Base-by-base conservation (phyloP, 2,797 vertebrate species). In the Arrhamphus sclerolepis region DNA sequence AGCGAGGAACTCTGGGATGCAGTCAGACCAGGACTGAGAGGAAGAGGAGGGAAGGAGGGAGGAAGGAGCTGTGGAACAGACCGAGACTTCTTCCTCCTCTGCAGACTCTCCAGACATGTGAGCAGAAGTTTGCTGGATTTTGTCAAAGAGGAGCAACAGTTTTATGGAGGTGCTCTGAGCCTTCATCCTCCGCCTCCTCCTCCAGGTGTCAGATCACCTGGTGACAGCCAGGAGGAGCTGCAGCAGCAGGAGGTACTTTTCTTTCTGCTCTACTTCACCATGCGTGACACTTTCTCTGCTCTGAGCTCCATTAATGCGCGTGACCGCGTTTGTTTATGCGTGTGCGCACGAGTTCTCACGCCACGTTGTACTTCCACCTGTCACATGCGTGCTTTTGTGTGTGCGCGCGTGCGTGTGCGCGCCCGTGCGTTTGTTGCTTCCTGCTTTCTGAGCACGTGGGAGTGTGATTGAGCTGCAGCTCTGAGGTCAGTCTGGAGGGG, bases 231-330 rank as follows among this genome's bases (percentile, higher is more conserved):
- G 54, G 75, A 77, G 63, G 40, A 62, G 56, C 71, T 44, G 73
- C 24, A 46, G 66, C 46, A 24, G 62, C 60, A 46, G 60, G 47
- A 57, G 60, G 70, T 62, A 28, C 17, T 63, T 43, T 62, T 8
- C 55, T 72, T 80, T 85, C 70, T 81, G 75, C 78, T 85, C 80
- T 75, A 75, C 70, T 81, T 85, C 75, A 56, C 79, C 62, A 46
- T 71, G 81, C 67, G 60, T 78, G 81, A 66, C 56, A 59, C 52
- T 47, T 67, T 56, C 56, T 60, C 42, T 52, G 75, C 44, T 51
- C 56, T 17, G 65, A 19, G n/a, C 31, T 2, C 11, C 11, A 34
- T 10, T 34, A 34, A 11, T 34, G 9, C 28, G 28, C 26, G 26
- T 8, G 28, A n/a, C n/a, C 28, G 31, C 2, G 31, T 16, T 14